Base-by-base conservation (phyloP, 2,888 invertebrate species). In the Lepas anatifera region DNA sequence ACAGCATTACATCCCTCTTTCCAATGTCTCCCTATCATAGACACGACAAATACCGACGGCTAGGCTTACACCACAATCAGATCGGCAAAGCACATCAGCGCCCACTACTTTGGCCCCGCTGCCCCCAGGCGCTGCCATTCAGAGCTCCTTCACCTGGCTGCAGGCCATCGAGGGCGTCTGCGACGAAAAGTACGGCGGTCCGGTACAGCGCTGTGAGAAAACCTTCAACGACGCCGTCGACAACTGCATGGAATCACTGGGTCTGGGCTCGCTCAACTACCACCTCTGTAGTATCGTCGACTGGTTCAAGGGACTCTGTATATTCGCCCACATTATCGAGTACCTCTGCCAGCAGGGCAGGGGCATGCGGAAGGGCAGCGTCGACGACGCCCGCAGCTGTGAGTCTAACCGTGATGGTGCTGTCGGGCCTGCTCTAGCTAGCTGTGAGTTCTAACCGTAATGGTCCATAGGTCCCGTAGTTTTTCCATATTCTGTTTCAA, bases 111-210 rank as follows among this genome's bases (percentile, higher is more conserved):
- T n/a, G n/a, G n/a, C n/a, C n/a, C n/a, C n/a, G n/a, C n/a, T 43
- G 73, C 50, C 82, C 83, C 48, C 78, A 90, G 90, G 87, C 16
- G 81, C 83, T 67, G 83, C 86, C 0, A 86, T 93, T n/a, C 86
- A 86, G 76, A 82, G 85, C 0, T 87, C 86, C 0, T 87, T 87
- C 71, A 78, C 83, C 67, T 93, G 92, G 88, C 79, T 94, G 1
- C 84, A 83, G 22, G 85, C 84, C 68, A 81, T 90, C 50, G 83
- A 87, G 4, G 84, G 84, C 52, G 79, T 87, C 16, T 94, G 93
- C 79, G 91, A 91, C 77, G 83, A 85, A 63, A 86, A 87, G 75
- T 80, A 91, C 41, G 91, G 90, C 0, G 86, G 87, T 0, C 93
- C 93, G 0, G 89, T 86, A 78, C 82, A 86, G 37, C 84, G 88